Evolutionary conservation across 2,113 vertebrate species (phyloP), one percentile per base, ranked within the genome.

Genomic region (Leucosticte australis): DNA sequence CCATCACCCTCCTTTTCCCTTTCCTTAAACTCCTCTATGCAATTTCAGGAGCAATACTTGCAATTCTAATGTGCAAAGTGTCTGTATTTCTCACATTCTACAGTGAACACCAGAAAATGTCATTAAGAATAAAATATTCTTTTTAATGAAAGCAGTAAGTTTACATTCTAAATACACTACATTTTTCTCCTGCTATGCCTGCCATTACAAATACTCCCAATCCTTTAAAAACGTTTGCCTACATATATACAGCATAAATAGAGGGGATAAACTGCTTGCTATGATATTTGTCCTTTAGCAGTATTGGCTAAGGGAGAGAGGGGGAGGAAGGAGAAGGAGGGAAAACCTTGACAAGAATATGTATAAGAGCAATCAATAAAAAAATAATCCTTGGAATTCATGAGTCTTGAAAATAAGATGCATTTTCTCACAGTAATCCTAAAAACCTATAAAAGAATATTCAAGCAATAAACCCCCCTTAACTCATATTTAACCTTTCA

Each of bases 401-500:
- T 22, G 67, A 90, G 90, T 94, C 93, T 96, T 94, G 91, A 96
- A 96, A 97, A 96, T 90, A 94, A 93, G 80, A 96, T 74, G 65
- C 82, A 92, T 96, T 83, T 96, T 94, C 90, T 77, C 95, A 95
- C 81, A 90, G 50, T 89, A 84, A 67, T 95, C 67, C 94, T 76
- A 96, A 93, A 96, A 97, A 92, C 56, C 94, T 83, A 84, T 94
- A 96, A 97, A 97, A 73, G 89, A 90, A 97, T 96, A 96, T 95
- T 33, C 89, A 96, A 94, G 83, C 83, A 94, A 93, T 91, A 87
- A 88, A 75, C 73, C 63, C 41, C 89, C 94, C 94, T 94, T 85
- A 90, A 77, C 80, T 94, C 81, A 91, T 95, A 96, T 96, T 97
- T 97, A 96, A 97, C 95, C 87, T 96, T 97, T 93, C 94, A 91